Evolutionary conservation across 2,888 invertebrate genomes (phyloP).

Genomic region (Tenthredo mesomela): DNA sequence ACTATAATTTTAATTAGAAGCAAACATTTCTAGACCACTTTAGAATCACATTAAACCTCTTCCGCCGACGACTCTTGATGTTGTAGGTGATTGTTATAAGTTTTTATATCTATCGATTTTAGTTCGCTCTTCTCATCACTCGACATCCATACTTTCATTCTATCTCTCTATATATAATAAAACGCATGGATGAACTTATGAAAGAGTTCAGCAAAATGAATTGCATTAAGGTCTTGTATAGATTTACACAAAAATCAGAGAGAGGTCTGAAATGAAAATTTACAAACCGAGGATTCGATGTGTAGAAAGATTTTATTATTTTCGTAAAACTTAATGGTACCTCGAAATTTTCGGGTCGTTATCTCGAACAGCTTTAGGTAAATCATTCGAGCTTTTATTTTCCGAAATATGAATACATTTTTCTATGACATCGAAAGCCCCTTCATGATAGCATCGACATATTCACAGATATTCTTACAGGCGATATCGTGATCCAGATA

Average conservation of each 20-base stretch:
- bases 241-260: not conserved
- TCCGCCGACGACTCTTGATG: slow-evolving; percentile 53
- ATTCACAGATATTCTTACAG: not conserved
- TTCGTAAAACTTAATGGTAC: not conserved
- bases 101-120: slow-evolving; percentile 12
- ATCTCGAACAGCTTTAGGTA: not conserved
- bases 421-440: not conserved
- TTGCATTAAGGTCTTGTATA: not conserved
- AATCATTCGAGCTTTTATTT: not conserved
- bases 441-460: not conserved
- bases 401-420: not conserved
- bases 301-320: not conserved
- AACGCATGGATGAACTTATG: not conserved
- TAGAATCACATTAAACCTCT: slow-evolving; percentile 53
- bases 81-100: slow-evolving; percentile 36
- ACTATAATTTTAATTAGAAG: slow-evolving; percentile 75
- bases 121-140: not conserved
- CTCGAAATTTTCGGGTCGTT: not conserved
- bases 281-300: too few relatives aligned
- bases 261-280: not conserved
- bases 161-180: not conserved
- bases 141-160: not conserved
- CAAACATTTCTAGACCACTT: slow-evolving; percentile 71
- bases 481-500: not conserved
- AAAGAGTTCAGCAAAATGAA: not conserved